Base-by-base conservation (phyloP, 2,888 invertebrate genomes). In the Dolichopus griseipennis region DNA sequence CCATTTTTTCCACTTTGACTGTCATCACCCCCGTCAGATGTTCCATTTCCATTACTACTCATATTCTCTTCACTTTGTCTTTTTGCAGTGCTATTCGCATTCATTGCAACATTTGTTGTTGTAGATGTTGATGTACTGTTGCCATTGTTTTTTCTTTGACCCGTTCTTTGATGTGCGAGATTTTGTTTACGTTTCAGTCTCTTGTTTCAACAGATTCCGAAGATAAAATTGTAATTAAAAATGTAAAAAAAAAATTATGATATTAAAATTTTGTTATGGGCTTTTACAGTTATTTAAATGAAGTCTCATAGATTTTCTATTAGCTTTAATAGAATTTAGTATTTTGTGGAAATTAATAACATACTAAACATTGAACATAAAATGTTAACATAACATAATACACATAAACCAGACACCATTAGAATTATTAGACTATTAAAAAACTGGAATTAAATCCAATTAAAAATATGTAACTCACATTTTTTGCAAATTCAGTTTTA, bases 1-100 rank as follows among this genome's bases (percentile, higher is more conserved):
- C 15, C 52, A 52, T 52, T 15, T 61, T 61, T 65, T n/a, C 2
- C 18, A 34, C 22, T 75, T 77, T 76, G 66, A 76, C 70, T 69
- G n/a, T 76, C 66, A 76, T 70, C 69, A 20, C 72, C 71, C 22
- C 71, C 7, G 9, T 70, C 69, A 33, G 72, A 67, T 5, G 27
- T 4, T 10, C 71, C 69, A 27, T 76, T 74, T 33, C 72, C 69
- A 0, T 70, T 61, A 4, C 66, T 66, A n/a, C 71, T 66, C 33
- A 65, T 22, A 15, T 33, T 20, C 61, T 69, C 66, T 61, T 68
- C 18, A 52, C 15, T 52, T 1, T 0, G 71, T 64, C 2, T 78
- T 78, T 64, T 73, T 72, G 1, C 10, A 15, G 27, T 64, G 18
- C 64, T 33, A 33, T 64, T 33, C 2, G 10, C 9, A 64, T 37